phyloP scores from a whole-genome alignment of 2,888 invertebrate genomes.

The Cyaniris semiargus region DNA sequence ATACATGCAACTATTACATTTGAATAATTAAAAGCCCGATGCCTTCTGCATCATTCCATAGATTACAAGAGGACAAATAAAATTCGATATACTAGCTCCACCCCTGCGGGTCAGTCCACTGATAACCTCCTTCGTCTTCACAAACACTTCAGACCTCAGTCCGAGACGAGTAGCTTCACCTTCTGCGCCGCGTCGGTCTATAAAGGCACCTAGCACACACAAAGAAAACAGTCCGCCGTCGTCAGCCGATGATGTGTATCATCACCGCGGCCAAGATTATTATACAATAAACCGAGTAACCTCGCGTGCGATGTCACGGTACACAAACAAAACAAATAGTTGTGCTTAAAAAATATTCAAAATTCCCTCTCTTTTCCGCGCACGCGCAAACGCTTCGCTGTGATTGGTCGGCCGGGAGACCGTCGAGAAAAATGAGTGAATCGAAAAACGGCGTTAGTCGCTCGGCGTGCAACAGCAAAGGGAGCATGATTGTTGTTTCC shows the following conservation, averaged over 20 bases:
- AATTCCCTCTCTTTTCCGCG: conserved; percentile 64
- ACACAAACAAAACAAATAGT: conserved; percentile 43
- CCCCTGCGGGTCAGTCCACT: conserved; percentile 52
- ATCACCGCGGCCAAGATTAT: conserved; percentile 50
- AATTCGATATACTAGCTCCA: conserved; percentile 29
- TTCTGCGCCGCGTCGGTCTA: conserved; percentile 70
- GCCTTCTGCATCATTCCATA: background rate
- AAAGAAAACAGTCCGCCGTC: conserved; percentile 70
- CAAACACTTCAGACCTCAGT: conserved; percentile 58
- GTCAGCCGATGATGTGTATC: conserved; percentile 69
- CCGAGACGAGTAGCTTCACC: conserved; percentile 63
- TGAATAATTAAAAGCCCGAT: background rate
- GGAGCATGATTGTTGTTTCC: conserved; percentile 94
- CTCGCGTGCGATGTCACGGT: conserved; percentile 56
- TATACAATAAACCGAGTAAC: conserved; percentile 43
- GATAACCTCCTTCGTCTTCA: conserved; percentile 65
- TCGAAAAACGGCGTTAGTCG: conserved; percentile 59
- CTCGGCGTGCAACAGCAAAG: conserved; percentile 79
- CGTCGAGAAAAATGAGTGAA: conserved; percentile 67
- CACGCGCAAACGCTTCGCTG: conserved; percentile 63
- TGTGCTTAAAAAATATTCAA: conserved; percentile 55
- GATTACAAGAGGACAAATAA: conserved; percentile 15
- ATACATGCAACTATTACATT: background rate
- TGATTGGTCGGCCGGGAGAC: conserved; percentile 67
- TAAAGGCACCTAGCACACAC: conserved; percentile 68